These are phyloP conservation scores for Chrysolina haemoptera DNA, from an alignment of 2,888 invertebrate genomes.

Conservation along the genomic window DNA sequence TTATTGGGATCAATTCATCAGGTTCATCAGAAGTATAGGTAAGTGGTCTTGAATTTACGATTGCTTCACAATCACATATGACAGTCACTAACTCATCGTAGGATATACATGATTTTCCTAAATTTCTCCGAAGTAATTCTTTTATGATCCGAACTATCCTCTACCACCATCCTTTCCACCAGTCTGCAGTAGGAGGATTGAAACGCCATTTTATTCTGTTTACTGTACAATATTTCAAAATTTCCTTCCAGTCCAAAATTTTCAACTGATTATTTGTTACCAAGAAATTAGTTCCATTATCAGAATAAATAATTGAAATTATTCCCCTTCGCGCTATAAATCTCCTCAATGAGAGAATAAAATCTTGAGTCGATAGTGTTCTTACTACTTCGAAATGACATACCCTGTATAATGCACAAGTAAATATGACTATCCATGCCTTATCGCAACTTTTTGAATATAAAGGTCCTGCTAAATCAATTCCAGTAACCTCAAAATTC, in stretches of 20 bases:
- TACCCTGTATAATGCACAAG: background rate
- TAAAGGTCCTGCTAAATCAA: background rate
- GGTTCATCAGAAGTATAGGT: conserved; percentile 17
- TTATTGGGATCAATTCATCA: conserved; percentile 25
- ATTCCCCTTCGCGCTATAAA: background rate
- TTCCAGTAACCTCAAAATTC: background rate
- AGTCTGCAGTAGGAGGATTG: background rate
- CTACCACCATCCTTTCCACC: conserved; percentile 22
- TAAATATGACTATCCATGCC: background rate
- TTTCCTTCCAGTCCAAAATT: background rate
- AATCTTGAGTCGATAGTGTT: background rate
- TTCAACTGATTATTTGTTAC: no score
- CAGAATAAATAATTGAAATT: conserved; percentile 1
- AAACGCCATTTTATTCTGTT: conserved; percentile 3
- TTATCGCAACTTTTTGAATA: background rate
- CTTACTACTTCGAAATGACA: background rate
- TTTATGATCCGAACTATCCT: conserved; percentile 31
- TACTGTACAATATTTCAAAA: background rate
- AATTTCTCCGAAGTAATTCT: conserved; percentile 27
- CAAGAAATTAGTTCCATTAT: background rate
- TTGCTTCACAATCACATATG: conserved; percentile 31
- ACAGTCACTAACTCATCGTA: conserved; percentile 31
- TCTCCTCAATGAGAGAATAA: background rate
- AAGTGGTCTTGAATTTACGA: conserved; percentile 28
- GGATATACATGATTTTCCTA: conserved; percentile 17